Evolutionary conservation across 2,888 invertebrate species (phyloP), one percentile per base, ranked within the genome.

Genomic region (Euplagia quadripunctaria): DNA sequence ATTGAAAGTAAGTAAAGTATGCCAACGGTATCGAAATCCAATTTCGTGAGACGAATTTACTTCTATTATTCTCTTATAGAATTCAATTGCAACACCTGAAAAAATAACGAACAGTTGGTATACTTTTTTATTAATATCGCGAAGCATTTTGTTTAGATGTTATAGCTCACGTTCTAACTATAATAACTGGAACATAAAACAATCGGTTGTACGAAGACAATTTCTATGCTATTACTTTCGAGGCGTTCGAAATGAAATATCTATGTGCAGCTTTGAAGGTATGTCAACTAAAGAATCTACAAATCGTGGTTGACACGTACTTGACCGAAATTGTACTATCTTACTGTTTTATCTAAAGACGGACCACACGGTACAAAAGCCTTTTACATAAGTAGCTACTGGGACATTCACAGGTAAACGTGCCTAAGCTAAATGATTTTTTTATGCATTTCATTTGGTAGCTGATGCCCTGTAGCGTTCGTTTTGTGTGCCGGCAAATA

Each of bases 311-410:
- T 71, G 6, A 63, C 68, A 71, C 52, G 73, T 67, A 70, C 79
- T 81, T 81, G 75, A 74, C 71, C 68, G 75, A 74, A 67, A 67
- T 72, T 55, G 46, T 71, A 20, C 58, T 75, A 77, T 76, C 73
- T 72, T 74, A 64, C 65, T 49, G 70, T 67, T 67, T 68, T 66
- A 72, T 75, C 70, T 73, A 14, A 73, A 72, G 55, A 69, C 68
- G 31, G 46, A 64, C 68, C 8, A 51, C 65, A 52, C 64, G 63
- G 20, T 67, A 52, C 41, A 63, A 8, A 74, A 42, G 43, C 31
- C 52, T 66, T 17, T 77, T 81, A 70, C 73, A 46, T 72, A 78
- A 74, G 17, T 20, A 68, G 63, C 42, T 65, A 51, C 63, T 70
- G 46, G 71, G 41, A 66, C 43, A 49, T 74, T 72, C 41, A 61